phyloP scores from a whole-genome alignment of 2,888 invertebrate species.

The Thelaira solivaga region DNA sequence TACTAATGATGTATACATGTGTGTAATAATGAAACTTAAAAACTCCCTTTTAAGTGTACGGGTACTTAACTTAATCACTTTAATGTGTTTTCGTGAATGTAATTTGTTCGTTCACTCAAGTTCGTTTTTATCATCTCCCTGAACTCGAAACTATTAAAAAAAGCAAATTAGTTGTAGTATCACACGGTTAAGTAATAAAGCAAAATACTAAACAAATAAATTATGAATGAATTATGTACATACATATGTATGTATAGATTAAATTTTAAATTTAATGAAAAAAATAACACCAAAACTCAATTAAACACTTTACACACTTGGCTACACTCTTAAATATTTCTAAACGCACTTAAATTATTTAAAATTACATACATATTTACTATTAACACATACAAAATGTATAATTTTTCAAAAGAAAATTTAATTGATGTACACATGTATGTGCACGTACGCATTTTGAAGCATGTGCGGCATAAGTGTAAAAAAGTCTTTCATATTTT shows the following conservation, averaged over 20 bases:
- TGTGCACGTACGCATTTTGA: too few species aligned
- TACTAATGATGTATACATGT: neutral
- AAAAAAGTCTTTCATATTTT: too few species aligned
- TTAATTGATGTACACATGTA: too few species aligned
- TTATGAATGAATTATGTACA: constrained; percentile 24
- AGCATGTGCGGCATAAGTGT: too few species aligned
- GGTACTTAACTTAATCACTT: too few species aligned
- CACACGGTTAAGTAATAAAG: neutral
- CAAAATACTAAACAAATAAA: constrained; percentile 10
- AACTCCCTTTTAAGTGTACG: constrained; percentile 1
- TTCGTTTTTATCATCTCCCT: constrained; percentile 56
- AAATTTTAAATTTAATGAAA: neutral
- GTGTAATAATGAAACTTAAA: neutral
- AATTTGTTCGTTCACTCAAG: too few species aligned
- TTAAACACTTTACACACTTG: constrained; percentile 56
- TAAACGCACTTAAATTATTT: neutral
- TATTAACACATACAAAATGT: neutral
- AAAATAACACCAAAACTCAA: constrained; percentile 51
- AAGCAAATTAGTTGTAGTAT: constrained; percentile 1
- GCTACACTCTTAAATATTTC: constrained; percentile 27
- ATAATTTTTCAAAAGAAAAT: too few species aligned
- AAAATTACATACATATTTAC: neutral
- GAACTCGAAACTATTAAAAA: constrained; percentile 39
- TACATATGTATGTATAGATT: neutral
- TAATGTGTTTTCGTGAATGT: neutral